phyloP scores from a whole-genome alignment of 2,797 vertebrate species.

The Balearica regulorum region DNA sequence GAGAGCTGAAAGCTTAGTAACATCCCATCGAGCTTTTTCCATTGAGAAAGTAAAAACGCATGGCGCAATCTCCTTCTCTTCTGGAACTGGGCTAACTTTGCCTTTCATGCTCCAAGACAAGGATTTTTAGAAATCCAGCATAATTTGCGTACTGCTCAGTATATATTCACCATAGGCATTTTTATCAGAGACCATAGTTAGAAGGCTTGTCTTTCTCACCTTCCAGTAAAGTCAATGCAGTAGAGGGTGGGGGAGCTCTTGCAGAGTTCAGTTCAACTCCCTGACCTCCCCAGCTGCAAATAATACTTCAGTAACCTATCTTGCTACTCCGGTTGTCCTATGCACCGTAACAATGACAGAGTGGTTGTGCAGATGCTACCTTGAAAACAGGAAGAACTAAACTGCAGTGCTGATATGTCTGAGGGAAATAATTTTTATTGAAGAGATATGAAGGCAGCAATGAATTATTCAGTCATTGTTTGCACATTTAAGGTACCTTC shows the following conservation, averaged over 20 bases:
- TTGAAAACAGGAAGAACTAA: background rate
- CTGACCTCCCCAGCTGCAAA: background rate
- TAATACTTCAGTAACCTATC: background rate
- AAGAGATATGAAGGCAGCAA: conserved; percentile 22
- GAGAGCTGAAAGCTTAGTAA: background rate
- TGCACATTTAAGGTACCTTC: conserved; percentile 6
- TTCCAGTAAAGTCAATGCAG: fast-evolving
- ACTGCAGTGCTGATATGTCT: background rate
- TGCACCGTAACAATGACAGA: background rate
- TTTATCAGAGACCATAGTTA: background rate
- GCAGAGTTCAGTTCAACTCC: background rate
- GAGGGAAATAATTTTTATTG: background rate
- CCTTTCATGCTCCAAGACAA: background rate
- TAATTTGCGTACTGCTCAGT: background rate
- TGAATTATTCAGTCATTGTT: background rate
- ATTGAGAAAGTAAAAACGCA: background rate
- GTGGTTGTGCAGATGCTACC: background rate
- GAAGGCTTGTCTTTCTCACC: background rate
- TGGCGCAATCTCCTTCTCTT: background rate
- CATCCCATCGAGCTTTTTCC: background rate
- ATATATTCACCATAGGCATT: background rate
- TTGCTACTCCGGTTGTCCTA: background rate
- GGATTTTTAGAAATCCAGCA: background rate
- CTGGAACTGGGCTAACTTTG: background rate
- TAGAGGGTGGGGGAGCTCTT: background rate